These are phyloP conservation scores for Cydia fagiglandana DNA, from an alignment of 1,140 invertebrate genomes.

Conservation along the genomic window DNA sequence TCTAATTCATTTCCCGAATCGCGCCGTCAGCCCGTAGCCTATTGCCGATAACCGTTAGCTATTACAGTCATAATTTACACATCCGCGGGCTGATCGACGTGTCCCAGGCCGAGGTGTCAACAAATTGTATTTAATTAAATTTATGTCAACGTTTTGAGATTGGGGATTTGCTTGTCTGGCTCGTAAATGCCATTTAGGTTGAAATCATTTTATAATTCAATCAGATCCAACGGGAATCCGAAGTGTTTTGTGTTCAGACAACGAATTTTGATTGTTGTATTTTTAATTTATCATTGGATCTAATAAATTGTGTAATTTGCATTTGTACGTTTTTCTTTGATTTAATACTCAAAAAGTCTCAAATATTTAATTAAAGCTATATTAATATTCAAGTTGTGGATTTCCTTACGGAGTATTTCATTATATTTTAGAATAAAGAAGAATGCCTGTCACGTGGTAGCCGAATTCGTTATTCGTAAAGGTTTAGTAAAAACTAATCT, in stretches of 20 bases:
- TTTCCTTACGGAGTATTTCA: no score
- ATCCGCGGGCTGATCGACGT: conserved; percentile 14
- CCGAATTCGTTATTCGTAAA: no score
- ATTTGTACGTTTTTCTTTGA: background rate
- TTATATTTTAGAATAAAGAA: no score
- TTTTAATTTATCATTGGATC: background rate
- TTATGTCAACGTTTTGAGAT: conserved; percentile 31
- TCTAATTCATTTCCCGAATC: no score
- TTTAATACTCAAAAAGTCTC: no score
- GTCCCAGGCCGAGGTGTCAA: conserved; percentile 22
- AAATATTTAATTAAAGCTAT: no score
- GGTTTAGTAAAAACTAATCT: no score
- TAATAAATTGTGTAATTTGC: background rate
- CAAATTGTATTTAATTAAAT: conserved; percentile 33
- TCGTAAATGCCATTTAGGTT: conserved; percentile 21
- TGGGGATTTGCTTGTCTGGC: conserved; percentile 19
- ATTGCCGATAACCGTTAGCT: conserved; percentile 5
- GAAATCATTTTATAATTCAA: conserved; percentile 30
- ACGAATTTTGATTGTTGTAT: conserved; percentile 3
- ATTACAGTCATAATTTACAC: conserved; percentile 29
- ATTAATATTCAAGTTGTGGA: no score
- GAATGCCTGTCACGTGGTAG: no score
- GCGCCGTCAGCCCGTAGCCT: conserved; percentile 16
- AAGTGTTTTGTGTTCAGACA: background rate
- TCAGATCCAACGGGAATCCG: conserved; percentile 3